phyloP scores from a whole-genome alignment of 1,140 invertebrate species.

The Aricia agestis region DNA sequence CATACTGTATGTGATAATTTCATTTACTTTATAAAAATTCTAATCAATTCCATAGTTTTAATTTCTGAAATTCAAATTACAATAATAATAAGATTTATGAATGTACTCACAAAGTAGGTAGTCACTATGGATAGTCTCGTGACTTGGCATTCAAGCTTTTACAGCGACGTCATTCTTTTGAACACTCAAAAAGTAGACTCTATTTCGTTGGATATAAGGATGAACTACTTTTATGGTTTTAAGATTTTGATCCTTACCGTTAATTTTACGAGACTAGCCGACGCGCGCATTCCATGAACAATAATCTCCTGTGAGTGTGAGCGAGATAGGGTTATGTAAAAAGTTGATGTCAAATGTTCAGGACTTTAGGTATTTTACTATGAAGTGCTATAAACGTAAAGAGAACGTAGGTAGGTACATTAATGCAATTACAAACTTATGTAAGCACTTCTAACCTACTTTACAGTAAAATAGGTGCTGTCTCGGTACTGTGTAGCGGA shows the following conservation, averaged over 20 bases:
- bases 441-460: constrained; percentile 71
- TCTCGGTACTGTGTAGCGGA: constrained; percentile 45
- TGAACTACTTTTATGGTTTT: constrained; percentile 22
- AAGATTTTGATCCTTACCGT: constrained; percentile 43
- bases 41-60: neutral
- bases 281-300: constrained; percentile 72
- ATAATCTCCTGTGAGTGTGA: constrained; percentile 64
- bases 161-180: constrained; percentile 22
- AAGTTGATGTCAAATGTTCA: constrained; percentile 74
- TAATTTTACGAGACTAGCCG: constrained; percentile 61
- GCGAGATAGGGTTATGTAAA: constrained; percentile 64
- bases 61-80: constrained; percentile 29
- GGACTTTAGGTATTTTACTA: constrained; percentile 76
- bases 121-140: constrained; percentile 64
- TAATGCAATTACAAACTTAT: constrained; percentile 72
- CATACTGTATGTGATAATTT: neutral
- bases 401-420: constrained; percentile 71
- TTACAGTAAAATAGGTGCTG: constrained; percentile 33
- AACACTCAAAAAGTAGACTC: constrained; percentile 43
- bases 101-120: constrained; percentile 72
- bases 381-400: too few relatives aligned
- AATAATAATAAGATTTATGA: constrained; percentile 63
- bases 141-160: constrained; percentile 29
- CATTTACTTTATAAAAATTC: neutral
- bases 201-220: constrained; percentile 29